Base-by-base conservation (phyloP, 2,888 invertebrate species). In the Thereva nobilitata region DNA sequence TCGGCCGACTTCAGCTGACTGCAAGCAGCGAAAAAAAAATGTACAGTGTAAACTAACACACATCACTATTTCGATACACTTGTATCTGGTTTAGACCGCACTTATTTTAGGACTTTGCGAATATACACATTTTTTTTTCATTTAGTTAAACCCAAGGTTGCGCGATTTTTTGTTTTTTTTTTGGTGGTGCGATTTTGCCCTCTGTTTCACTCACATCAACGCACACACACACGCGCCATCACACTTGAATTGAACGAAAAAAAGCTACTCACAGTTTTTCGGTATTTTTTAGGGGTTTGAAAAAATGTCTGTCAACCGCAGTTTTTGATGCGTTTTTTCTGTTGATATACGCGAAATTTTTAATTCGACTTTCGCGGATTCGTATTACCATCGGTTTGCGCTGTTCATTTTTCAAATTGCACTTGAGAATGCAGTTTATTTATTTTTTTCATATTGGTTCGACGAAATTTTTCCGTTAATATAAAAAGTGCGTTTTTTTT, bases 31-130 rank as follows among this genome's bases (percentile, higher is more conserved):
- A 61, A 61, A 61, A 61, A 61, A 49, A 41, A 49, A 23, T 23
- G 23, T 23, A 23, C 40, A 40, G 37, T 50, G 50, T 50, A 61
- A 49, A 41, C 52, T 44, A 57, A 57, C 44, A 47, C 52, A 54
- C 64, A 67, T 53, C 53, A 65, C 64, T 59, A 38, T 34, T 54
- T 23, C 23, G 23, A 23, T 23, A 23, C 23, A 23, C 23, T 23
- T 61, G 64, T 68, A 65, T 68, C 68, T 68, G 54, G 54, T 53
- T 53, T 59, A 68, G 57, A 64, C 53, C 63, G 68, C 57, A 66
- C 66, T 68, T 68, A 66, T 66, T 68, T 68, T 54, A 41, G 56
- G 61, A 63, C 68, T 45, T 67, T 44, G 61, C 61, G 61, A 54
- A 67, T 61, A 23, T 23, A 23, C 23, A 23, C 23, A 23, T 23